A percentile compares a stretch with the other conserved stretches of the same genome.
Evolutionary conservation across 2,113 vertebrate genomes (phyloP).

Genomic region (Tauraco erythrolophus): DNA sequence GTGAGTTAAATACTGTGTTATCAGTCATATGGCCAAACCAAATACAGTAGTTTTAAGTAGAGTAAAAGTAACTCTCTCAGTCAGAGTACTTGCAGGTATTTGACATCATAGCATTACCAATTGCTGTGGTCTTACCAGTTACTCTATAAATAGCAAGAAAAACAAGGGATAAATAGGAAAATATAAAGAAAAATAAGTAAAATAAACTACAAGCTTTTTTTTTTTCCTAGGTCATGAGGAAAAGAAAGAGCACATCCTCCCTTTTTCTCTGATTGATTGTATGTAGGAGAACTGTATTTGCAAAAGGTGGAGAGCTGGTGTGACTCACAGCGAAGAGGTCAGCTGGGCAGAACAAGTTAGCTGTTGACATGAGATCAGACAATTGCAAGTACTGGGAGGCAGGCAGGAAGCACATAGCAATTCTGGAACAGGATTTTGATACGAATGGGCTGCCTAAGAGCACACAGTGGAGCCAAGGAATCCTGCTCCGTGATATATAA

Average conservation of each 20-base stretch:
- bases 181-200: neutral
- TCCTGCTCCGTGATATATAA: neutral
- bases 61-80: neutral
- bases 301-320: conserved; percentile 42
- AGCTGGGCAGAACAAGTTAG: neutral
- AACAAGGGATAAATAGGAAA: neutral
- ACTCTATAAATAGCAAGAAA: neutral
- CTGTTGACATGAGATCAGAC: neutral
- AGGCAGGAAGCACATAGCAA: neutral
- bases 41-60: neutral
- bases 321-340: conserved; percentile 21
- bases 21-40: neutral
- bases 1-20: neutral
- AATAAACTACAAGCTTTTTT: neutral
- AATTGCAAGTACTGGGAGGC: neutral
- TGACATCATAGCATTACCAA: neutral
- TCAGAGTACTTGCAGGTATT: neutral
- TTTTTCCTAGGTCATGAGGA: neutral
- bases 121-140: neutral
- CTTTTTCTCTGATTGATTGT: neutral
- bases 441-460: neutral
- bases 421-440: neutral
- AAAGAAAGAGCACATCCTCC: neutral
- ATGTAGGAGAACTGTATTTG: neutral
- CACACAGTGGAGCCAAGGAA: neutral